phyloP scores from a whole-genome alignment of 2,113 vertebrate genomes.

The Nyctereutes procyonoides region DNA sequence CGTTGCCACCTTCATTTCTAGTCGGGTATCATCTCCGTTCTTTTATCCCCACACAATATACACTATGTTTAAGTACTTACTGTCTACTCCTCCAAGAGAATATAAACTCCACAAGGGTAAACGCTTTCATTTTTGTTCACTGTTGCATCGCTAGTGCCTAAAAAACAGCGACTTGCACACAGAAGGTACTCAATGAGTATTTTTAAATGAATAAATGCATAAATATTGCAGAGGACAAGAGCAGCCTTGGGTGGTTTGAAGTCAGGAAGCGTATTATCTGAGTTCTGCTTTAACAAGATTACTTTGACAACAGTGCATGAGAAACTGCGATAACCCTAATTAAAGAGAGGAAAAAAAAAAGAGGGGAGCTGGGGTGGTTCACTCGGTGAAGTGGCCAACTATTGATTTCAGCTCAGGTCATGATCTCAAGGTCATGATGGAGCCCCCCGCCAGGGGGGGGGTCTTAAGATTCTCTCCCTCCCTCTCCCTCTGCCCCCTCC shows the following conservation, averaged over 20 bases:
- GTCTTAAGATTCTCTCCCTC: not conserved
- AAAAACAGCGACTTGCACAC: not conserved
- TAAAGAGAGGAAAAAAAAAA: not conserved
- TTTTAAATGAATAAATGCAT: not conserved
- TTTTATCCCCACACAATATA: not conserved
- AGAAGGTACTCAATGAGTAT: not conserved
- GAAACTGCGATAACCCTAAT: not conserved
- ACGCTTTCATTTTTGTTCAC: not conserved
- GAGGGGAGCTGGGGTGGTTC: not conserved
- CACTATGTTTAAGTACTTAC: not conserved
- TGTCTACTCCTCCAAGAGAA: not conserved
- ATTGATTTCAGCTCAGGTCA: not conserved
- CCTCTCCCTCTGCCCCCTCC: not conserved
- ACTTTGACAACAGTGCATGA: not conserved
- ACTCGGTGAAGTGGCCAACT: not conserved
- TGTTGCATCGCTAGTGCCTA: not conserved
- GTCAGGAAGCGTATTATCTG: not conserved
- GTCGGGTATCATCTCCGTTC: not conserved
- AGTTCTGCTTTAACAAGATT: not conserved
- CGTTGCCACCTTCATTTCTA: not conserved
- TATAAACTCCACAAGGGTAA: not conserved
- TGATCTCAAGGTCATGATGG: not conserved
- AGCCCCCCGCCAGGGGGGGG: not conserved
- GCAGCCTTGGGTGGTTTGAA: not conserved
- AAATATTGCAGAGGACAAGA: not conserved